Conservation (phyloP, 2,113 vertebrate genomes). For the human region GRCh38 chr16:14028501-14029000, state of each 20-base stretch:
- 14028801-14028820: neutral
- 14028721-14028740: neutral
- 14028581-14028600: neutral
- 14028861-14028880: neutral
- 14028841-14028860: neutral
- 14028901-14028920: neutral
- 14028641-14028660: neutral
- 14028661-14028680: neutral
- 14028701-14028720: neutral
- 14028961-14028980: neutral
- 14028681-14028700: neutral
- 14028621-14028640: neutral
- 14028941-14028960: neutral
- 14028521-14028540: neutral
- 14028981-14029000: neutral
- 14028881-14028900: accelerated
- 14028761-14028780: neutral
- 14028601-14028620: neutral
- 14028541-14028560: neutral
- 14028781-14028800: neutral
- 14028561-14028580: neutral
- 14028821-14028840: neutral
- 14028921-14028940: neutral
- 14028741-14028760: neutral
- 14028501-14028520: neutral